Evolutionary conservation across 1,140 invertebrate genomes (phyloP), one percentile per base, ranked within the genome.

Genomic region (Bombus pyrosoma): DNA sequence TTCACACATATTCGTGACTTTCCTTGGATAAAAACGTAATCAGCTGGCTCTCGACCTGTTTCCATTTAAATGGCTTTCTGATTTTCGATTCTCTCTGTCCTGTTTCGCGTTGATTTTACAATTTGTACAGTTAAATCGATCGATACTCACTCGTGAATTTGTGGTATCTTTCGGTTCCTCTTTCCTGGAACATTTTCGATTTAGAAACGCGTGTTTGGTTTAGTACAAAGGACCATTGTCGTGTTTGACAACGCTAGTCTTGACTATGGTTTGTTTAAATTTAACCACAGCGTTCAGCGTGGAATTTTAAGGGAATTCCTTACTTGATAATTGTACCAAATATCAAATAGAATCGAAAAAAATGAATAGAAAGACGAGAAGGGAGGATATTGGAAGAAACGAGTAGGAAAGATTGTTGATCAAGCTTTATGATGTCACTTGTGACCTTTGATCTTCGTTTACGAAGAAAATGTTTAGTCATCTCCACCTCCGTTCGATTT

Each of bases 341-440:
- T 34, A 3, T 1, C 32, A 68, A 68, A 53, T 22, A 53, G 66
- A 34, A 34, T 34, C 9, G 8, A 0, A 8, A 22, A 43, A 53
- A 53, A 22, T 18, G 6, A 68, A 37, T 22, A 10, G 32, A 68
- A 4, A 37, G 1, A 10, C n/a, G 13, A 32, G 5, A 66, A 66
- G 47, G 1, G 0, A 0, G 18, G 6, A 22, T 8, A 8, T 3
- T 8, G n/a, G 6, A 18, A 0, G 4, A 32, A 64, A 18, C 1
- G 13, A 0, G 28, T 2, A 13, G 3, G 59, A n/a, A 12, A 62
- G 12, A 62, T 62, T 5, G 0, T 62, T 5, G 28, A 13, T n/a
- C 59, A 1, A n/a, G 28, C 28, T 62, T n/a, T 13, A 62, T n/a
- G 59, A 62, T 12, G 12, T 13, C 28, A 5, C 12, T 62, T 0